Conservation (phyloP, 2,888 invertebrate species). For the Agrilus biguttatus region DNA sequence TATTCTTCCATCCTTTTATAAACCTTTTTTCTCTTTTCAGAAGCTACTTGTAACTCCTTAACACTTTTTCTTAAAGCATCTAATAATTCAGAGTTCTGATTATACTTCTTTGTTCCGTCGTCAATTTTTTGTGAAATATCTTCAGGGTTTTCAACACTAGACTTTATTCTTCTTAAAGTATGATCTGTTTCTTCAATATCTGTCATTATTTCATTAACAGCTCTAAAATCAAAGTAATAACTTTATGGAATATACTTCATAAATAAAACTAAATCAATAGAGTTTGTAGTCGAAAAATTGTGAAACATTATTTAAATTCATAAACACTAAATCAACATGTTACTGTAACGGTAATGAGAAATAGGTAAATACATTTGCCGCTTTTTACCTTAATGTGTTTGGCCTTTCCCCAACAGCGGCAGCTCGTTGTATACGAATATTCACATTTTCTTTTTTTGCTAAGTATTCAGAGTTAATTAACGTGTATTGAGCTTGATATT, state of each 20-base stretch:
- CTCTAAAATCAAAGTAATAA: constrained; percentile 12
- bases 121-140: constrained; percentile 20
- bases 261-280: no score
- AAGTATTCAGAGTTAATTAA: constrained; percentile 24
- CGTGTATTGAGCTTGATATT: constrained; percentile 14
- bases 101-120: constrained; percentile 22
- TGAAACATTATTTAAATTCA: no score
- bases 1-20: constrained; percentile 27
- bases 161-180: constrained; percentile 29
- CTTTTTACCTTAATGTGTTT: constrained; percentile 32
- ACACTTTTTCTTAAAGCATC: constrained; percentile 16
- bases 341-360: no score
- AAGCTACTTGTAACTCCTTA: constrained; percentile 17
- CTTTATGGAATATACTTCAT: neutral
- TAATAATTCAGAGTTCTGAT: constrained; percentile 19
- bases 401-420: constrained; percentile 33
- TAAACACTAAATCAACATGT: no score
- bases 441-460: constrained; percentile 32
- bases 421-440: constrained; percentile 32
- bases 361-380: constrained; percentile 1
- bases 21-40: constrained; percentile 21
- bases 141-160: constrained; percentile 19
- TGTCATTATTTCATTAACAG: constrained; percentile 20
- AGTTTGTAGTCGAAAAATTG: no score
- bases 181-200: constrained; percentile 34